These are phyloP conservation scores for Potamilus streckersoni DNA, from an alignment of 1,140 invertebrate species.

Conservation along the genomic window DNA sequence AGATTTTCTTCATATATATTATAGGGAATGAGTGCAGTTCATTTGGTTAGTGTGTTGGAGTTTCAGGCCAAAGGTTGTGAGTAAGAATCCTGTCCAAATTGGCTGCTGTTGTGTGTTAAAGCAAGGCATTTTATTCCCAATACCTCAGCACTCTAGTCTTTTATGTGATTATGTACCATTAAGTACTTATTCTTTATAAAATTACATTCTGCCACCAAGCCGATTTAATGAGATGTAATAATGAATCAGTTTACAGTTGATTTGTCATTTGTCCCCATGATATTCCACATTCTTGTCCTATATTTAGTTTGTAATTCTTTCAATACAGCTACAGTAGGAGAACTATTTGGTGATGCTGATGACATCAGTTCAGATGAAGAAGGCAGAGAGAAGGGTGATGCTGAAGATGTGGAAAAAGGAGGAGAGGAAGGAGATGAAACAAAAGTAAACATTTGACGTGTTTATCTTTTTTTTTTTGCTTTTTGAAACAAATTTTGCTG, in stretches of 20 bases:
- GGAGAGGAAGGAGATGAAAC: conserved; percentile 46
- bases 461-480: neutral
- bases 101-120: too few relatives aligned
- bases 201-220: conserved; percentile 2
- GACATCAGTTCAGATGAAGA: conserved; percentile 80
- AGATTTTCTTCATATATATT: too few relatives aligned
- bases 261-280: neutral
- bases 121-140: too few relatives aligned
- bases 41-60: too few relatives aligned
- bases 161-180: too few relatives aligned
- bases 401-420: conserved; percentile 32
- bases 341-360: conserved; percentile 92
- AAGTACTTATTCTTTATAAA: too few relatives aligned
- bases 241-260: conserved; percentile 3
- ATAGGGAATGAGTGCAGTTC: too few relatives aligned
- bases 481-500: too few relatives aligned
- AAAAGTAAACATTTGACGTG: conserved; percentile 5
- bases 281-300: neutral
- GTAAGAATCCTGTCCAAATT: too few relatives aligned
- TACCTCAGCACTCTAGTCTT: too few relatives aligned
- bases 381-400: conserved; percentile 56
- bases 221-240: conserved; percentile 3
- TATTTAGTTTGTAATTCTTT: neutral
- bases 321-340: conserved; percentile 67
- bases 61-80: too few relatives aligned